Conservation (phyloP, 2,113 vertebrate species). For the Istiophorus platypterus region DNA sequence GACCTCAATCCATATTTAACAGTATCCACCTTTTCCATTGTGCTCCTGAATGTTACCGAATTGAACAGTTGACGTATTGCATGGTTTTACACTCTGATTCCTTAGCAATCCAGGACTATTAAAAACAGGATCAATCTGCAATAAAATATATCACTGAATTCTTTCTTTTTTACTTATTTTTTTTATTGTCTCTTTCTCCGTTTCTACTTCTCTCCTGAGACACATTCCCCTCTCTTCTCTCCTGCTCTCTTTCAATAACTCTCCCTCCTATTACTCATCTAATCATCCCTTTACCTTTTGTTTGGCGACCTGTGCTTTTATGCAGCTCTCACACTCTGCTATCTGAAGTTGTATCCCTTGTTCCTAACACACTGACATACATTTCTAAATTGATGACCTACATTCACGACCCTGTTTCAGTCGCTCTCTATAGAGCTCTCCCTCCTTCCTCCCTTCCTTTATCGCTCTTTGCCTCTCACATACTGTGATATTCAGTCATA, state of each 20-base stretch:
- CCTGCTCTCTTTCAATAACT: background rate
- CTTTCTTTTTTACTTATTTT: background rate
- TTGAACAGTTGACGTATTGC: background rate
- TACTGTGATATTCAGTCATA: background rate
- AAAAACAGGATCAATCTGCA: conserved; percentile 4
- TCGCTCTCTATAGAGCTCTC: conserved; percentile 21
- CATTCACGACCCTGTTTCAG: conserved; percentile 56
- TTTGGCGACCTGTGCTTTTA: background rate
- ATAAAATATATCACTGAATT: background rate
- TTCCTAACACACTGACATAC: conserved; percentile 78
- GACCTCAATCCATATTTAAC: background rate
- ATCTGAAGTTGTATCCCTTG: conserved; percentile 23
- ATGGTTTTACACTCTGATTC: conserved; percentile 8
- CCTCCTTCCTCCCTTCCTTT: background rate
- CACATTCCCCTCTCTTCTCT: background rate
- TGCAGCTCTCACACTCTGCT: conserved; percentile 6
- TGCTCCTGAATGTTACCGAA: conserved; percentile 1
- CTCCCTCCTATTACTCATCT: background rate
- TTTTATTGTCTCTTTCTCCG: background rate
- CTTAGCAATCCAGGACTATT: conserved; percentile 14
- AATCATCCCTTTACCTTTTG: conserved; percentile 7
- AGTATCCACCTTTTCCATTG: background rate
- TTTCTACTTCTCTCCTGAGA: background rate
- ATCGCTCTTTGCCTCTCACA: background rate
- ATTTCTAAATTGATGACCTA: conserved; percentile 80